phyloP scores from a whole-genome alignment of 2,888 invertebrate species.

The Sinotaia quadrata region DNA sequence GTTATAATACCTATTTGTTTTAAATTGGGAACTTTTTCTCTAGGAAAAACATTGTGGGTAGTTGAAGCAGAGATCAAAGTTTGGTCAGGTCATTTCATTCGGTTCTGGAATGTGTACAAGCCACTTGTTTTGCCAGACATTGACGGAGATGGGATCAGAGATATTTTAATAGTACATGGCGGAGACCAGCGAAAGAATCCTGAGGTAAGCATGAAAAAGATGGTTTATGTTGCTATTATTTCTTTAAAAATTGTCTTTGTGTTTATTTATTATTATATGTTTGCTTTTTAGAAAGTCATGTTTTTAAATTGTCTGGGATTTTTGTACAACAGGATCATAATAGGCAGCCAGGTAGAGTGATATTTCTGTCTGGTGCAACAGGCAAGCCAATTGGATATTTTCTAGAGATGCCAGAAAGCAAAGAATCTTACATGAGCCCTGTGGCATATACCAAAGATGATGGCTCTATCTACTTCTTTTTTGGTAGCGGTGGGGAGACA shows the following conservation, averaged over 20 bases:
- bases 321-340: constrained; percentile 48
- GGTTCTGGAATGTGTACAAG: constrained; percentile 64
- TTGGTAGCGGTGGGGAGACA: constrained; percentile 69
- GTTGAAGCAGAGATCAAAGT: constrained; percentile 37
- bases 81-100: constrained; percentile 38
- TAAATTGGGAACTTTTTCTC: constrained; percentile 1
- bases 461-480: constrained; percentile 61
- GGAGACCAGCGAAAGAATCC: constrained; percentile 51
- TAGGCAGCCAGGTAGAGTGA: constrained; percentile 56
- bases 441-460: constrained; percentile 56
- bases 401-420: constrained; percentile 56
- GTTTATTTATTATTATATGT: background rate
- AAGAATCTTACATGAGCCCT: constrained; percentile 67
- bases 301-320: background rate
- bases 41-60: constrained; percentile 41
- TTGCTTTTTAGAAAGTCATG: too few species aligned
- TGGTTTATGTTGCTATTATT: background rate
- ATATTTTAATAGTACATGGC: constrained; percentile 63
- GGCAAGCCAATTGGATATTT: constrained; percentile 62
- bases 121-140: constrained; percentile 62
- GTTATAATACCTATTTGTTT: too few species aligned
- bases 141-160: constrained; percentile 63
- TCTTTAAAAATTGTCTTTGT: background rate
- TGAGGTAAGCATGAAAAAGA: constrained; percentile 34
- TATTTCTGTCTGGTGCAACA: constrained; percentile 65